phyloP scores from a whole-genome alignment of 1,140 invertebrate genomes.

The Pseudachorutes palmiensis region DNA sequence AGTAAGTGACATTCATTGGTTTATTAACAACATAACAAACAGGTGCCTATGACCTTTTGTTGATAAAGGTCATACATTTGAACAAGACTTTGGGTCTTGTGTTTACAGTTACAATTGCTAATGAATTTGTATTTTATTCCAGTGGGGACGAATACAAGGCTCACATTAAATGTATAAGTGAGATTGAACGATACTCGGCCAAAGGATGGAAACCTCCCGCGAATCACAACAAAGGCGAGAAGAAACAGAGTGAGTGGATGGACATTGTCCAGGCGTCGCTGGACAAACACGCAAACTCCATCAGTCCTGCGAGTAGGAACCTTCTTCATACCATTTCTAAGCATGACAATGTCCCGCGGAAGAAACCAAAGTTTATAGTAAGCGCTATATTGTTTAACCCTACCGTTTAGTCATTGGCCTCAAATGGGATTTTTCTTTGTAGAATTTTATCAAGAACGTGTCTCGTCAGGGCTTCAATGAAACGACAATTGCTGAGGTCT shows the following conservation, averaged over 20 bases:
- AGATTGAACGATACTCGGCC: conserved; percentile 81
- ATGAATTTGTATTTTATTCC: conserved; percentile 40
- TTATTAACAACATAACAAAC: too few relatives aligned
- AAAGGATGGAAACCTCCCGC: conserved; percentile 67
- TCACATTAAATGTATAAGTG: conserved; percentile 86
- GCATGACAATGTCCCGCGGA: conserved; percentile 82
- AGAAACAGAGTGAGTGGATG: conserved; percentile 82
- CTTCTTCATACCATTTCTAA: conserved; percentile 63
- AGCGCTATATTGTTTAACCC: neutral
- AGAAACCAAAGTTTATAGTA: conserved; percentile 73
- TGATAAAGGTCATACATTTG: too few relatives aligned
- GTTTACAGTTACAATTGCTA: too few relatives aligned
- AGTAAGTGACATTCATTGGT: conserved; percentile 47
- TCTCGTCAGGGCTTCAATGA: conserved; percentile 39
- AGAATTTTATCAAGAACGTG: conserved; percentile 48
- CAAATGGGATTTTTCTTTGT: too few relatives aligned
- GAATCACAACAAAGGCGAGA: conserved; percentile 71
- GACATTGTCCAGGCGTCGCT: conserved; percentile 69
- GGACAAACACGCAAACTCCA: conserved; percentile 48
- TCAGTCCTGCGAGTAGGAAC: conserved; percentile 50
- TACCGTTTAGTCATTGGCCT: neutral
- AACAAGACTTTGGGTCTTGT: too few relatives aligned
- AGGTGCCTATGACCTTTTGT: too few relatives aligned
- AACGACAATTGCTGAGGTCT: conserved; percentile 38
- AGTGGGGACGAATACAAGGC: conserved; percentile 68